Conservation (phyloP, 1,140 invertebrate species). For the Helicoverpa armigera region DNA sequence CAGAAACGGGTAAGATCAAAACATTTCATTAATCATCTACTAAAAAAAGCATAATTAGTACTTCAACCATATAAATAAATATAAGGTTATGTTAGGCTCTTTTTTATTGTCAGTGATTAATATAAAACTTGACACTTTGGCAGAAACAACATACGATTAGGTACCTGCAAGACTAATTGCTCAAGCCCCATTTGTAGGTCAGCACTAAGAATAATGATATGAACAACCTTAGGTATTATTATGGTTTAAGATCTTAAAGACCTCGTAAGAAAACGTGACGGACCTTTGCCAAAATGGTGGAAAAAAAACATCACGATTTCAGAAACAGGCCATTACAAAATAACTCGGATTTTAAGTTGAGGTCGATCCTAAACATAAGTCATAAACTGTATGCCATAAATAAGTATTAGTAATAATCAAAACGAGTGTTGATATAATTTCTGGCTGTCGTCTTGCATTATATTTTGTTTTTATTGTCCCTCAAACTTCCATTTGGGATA, state of each 20-base stretch:
- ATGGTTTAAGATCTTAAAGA: not conserved
- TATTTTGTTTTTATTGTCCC: not conserved
- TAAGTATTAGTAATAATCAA: not conserved
- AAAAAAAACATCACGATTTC: slow-evolving; percentile 39
- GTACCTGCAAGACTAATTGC: slow-evolving; percentile 8
- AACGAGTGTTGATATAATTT: not conserved
- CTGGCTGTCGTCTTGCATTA: not conserved
- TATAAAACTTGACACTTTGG: no score
- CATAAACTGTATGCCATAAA: not conserved
- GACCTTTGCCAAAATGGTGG: not conserved
- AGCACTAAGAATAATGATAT: not conserved
- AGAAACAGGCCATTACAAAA: not conserved
- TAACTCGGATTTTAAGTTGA: not conserved
- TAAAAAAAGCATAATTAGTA: no score
- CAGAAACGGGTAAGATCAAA: no score
- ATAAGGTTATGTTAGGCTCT: no score
- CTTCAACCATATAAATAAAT: no score
- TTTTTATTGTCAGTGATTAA: no score
- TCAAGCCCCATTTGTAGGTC: not conserved
- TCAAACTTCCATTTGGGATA: no score
- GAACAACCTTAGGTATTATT: not conserved
- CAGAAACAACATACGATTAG: no score
- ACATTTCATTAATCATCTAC: no score
- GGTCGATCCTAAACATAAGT: not conserved
- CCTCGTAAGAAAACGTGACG: not conserved